Percentiles rank a stretch among this genome's conserved stretches.
Evolutionary conservation across 2,797 vertebrate species (phyloP).

Genomic region (Dromococcyx pavoninus): DNA sequence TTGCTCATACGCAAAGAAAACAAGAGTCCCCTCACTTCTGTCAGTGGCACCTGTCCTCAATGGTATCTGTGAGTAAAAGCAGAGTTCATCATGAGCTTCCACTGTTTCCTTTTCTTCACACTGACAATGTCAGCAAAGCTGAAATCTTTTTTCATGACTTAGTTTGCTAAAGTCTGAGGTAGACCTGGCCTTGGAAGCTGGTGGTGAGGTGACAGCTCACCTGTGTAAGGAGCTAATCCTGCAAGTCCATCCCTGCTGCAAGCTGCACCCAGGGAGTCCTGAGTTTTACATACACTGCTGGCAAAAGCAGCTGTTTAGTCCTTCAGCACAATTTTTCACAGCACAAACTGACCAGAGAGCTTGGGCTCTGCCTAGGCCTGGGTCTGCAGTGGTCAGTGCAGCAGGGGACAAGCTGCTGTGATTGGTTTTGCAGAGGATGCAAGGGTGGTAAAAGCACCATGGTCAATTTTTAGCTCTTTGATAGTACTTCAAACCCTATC

Average conservation of each 20-base stretch:
- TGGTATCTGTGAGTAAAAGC: neutral
- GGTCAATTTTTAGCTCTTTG: neutral
- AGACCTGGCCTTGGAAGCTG: neutral
- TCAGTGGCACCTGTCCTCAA: neutral
- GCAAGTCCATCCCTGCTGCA: neutral
- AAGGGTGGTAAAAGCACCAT: neutral
- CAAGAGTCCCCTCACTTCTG: rapidly evolving
- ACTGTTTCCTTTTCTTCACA: neutral
- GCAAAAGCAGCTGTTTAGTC: rapidly evolving
- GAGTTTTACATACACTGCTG: neutral
- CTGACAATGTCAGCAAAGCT: neutral
- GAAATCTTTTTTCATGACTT: neutral
- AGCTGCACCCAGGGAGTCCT: neutral
- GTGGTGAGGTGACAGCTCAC: neutral
- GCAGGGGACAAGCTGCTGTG: rapidly evolving
- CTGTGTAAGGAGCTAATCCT: neutral
- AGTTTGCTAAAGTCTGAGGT: neutral
- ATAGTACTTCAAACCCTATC: neutral
- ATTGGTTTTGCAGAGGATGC: neutral
- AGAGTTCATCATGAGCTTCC: neutral
- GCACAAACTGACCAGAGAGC: neutral
- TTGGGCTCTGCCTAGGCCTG: neutral
- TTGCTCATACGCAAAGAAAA: neutral
- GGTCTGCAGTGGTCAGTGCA: neutral
- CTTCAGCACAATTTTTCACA: neutral